Evolutionary conservation across 2,888 invertebrate species (phyloP), one percentile per base, ranked within the genome.

Genomic region (Parthenolecanium corni): DNA sequence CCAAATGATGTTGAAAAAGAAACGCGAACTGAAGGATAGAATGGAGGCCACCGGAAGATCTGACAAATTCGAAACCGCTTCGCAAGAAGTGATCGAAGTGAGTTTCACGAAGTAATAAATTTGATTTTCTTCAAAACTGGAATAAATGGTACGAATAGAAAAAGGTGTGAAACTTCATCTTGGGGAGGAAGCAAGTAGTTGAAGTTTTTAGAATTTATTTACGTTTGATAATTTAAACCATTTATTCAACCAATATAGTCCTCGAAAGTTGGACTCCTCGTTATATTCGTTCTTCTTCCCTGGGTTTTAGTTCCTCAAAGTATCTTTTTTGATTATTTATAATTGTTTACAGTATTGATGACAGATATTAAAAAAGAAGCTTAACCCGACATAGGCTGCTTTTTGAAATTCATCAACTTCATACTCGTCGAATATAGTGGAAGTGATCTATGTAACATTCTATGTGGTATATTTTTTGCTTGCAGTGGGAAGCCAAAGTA

Each of bases 401-500:
- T n/a, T n/a, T n/a, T n/a, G n/a, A n/a, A n/a, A n/a, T n/a, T n/a
- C n/a, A 40, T 2, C 16, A 2, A 12, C 2, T 38, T 40, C 16
- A 40, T 40, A n/a, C 40, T 40, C 40, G n/a, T n/a, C 12, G 40
- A 40, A 40, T 40, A 2, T 2, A 40, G 2, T 14, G 6, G 12
- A 31, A 11, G 11, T 44, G 1, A 52, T 49, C 12, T 49, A 11
- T 24, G 18, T 42, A 14, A 23, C 24, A n/a, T 64, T 52, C 58
- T 62, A 44, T 52, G 49, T 64, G 66, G 56, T 64, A 51, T 36
- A 64, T 72, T n/a, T n/a, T n/a, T n/a, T n/a, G n/a, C n/a, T n/a
- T 74, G 52, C 71, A 92, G 86, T 93, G 93, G 94, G 93, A 95
- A 74, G 80, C 87, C 0, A 94, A 94, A 76, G 94, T 96, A n/a